Conservation (phyloP, 2,797 vertebrate species). For the Rhincodon typus region DNA sequence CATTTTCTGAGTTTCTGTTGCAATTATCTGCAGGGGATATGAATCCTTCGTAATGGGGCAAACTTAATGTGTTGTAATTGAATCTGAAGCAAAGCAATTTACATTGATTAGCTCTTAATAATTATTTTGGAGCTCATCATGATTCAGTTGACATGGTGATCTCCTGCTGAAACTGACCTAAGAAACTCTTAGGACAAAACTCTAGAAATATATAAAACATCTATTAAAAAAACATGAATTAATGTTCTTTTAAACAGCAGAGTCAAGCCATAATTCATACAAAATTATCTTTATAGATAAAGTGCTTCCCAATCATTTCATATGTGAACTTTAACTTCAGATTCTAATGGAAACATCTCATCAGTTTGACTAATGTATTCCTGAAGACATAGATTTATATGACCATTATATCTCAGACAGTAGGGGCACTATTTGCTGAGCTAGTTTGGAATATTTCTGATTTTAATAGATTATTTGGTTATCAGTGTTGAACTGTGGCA, state of each 20-base stretch:
- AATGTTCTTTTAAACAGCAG: neutral
- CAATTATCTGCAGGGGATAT: neutral
- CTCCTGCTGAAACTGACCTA: neutral
- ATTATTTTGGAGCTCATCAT: neutral
- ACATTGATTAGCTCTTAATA: neutral
- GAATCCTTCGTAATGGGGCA: neutral
- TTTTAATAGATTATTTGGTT: neutral
- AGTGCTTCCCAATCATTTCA: too few species aligned
- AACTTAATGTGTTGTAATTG: neutral
- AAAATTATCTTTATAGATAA: neutral
- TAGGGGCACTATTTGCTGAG: neutral
- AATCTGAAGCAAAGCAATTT: neutral
- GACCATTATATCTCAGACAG: neutral
- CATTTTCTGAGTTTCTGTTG: neutral
- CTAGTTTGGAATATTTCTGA: neutral
- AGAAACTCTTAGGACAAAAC: neutral
- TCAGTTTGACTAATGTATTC: slow-evolving; percentile 19
- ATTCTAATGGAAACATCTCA: slow-evolving; percentile 14
- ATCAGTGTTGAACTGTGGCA: neutral
- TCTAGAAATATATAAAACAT: neutral
- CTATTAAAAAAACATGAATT: neutral
- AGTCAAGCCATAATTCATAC: slow-evolving; percentile 8
- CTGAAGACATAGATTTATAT: neutral
- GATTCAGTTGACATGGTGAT: neutral
- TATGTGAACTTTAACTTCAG: neutral